phyloP scores from a whole-genome alignment of 2,797 vertebrate genomes.

The Xiphorhynchus erythropygius region DNA sequence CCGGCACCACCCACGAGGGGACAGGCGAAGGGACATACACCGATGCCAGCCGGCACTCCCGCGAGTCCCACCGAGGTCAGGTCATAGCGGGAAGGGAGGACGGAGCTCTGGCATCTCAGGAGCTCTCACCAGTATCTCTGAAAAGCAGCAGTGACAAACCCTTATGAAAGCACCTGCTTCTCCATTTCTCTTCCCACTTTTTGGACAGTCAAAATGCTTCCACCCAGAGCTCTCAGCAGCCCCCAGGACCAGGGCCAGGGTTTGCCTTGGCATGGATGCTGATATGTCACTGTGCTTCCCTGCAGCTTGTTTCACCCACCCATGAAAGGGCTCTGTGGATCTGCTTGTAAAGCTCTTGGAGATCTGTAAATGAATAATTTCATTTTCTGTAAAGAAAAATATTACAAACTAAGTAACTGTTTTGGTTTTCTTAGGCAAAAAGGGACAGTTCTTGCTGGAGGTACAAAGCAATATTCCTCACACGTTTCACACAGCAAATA shows the following conservation, averaged over 20 bases:
- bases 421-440: neutral
- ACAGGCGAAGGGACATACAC: neutral
- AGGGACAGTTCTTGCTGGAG: neutral
- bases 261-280: fast-evolving
- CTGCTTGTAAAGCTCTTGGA: neutral
- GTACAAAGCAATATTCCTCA: neutral
- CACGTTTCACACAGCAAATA: neutral
- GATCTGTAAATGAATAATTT: neutral
- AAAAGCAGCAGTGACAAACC: neutral
- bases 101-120: neutral
- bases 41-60: fast-evolving
- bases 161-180: neutral
- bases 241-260: neutral
- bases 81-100: neutral
- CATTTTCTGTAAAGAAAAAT: neutral
- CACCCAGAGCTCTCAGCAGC: neutral
- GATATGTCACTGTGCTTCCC: neutral
- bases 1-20: neutral
- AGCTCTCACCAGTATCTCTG: neutral
- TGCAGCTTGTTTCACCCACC: neutral
- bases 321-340: neutral
- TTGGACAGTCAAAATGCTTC: neutral
- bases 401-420: neutral
- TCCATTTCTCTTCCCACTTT: neutral
- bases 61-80: neutral